Percentiles rank a stretch among this genome's conserved stretches.
Conservation (phyloP, 2,888 invertebrate genomes). For the Eristalinus aeneus region DNA sequence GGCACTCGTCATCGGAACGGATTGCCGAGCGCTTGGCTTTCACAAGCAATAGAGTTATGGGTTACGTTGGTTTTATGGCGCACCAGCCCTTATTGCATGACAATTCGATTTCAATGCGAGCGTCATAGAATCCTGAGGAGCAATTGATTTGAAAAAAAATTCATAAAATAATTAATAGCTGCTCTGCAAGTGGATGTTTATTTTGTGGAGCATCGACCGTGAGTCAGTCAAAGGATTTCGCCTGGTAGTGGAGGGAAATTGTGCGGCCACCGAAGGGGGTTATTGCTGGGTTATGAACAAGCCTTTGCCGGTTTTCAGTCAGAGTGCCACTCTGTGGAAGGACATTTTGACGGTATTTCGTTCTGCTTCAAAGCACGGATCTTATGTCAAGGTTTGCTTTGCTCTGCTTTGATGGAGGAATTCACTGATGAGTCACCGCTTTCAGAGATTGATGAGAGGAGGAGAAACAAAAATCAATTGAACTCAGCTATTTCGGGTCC, state of each 20-base stretch:
- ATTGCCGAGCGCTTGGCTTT: not conserved
- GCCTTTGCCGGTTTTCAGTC: not conserved
- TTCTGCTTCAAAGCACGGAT: not conserved
- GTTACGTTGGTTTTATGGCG: not conserved
- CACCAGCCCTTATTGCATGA: conserved; percentile 11
- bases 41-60: conserved; percentile 3
- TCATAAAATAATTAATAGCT: not conserved
- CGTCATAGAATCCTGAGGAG: not conserved
- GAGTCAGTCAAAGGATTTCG: not conserved
- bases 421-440: too few relatives aligned
- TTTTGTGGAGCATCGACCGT: not conserved
- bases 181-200: not conserved
- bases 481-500: too few relatives aligned
- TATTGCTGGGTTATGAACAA: not conserved
- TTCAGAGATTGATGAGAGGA: too few relatives aligned
- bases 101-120: conserved; percentile 21
- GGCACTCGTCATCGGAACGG: not conserved
- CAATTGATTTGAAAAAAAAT: conserved; percentile 11
- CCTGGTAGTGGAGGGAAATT: not conserved
- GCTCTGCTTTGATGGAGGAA: too few relatives aligned
- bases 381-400: not conserved
- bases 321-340: not conserved
- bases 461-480: too few relatives aligned
- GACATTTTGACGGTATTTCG: not conserved
- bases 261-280: not conserved